Conservation (phyloP, 1,140 invertebrate genomes). For the Samia ricini region DNA sequence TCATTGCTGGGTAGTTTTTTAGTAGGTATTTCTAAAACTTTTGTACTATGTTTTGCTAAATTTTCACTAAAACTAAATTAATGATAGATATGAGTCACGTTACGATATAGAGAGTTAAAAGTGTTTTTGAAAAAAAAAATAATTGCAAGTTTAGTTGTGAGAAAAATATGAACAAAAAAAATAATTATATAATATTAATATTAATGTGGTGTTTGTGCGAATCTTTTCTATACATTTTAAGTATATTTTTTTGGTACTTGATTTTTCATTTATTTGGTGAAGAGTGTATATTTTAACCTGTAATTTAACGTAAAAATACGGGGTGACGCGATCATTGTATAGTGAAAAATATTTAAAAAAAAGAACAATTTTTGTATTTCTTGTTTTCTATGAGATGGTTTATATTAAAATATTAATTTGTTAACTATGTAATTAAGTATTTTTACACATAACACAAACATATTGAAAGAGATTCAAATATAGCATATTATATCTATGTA, state of each 20-base stretch:
- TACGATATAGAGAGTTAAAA: slow-evolving; percentile 39
- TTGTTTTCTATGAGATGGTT: slow-evolving; percentile 73
- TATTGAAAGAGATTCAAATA: slow-evolving; percentile 51
- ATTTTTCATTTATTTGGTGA: neutral
- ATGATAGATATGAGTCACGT: slow-evolving; percentile 68
- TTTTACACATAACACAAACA: slow-evolving; percentile 74
- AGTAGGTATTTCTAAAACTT: slow-evolving; percentile 75
- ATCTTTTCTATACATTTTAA: neutral
- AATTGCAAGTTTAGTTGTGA: neutral
- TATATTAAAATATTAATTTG: slow-evolving; percentile 73
- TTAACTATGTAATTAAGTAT: slow-evolving; percentile 66
- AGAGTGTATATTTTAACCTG: neutral
- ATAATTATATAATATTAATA: too few relatives aligned
- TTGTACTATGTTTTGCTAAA: slow-evolving; percentile 78
- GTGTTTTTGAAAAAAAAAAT: slow-evolving; percentile 2
- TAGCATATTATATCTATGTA: slow-evolving; percentile 10
- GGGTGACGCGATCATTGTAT: neutral
- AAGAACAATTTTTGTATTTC: slow-evolving; percentile 56
- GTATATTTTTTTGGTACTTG: neutral
- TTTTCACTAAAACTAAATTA: slow-evolving; percentile 67
- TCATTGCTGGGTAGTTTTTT: slow-evolving; percentile 69
- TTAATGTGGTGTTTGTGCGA: slow-evolving; percentile 15
- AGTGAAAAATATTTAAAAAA: slow-evolving; percentile 7
- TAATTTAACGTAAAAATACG: neutral
- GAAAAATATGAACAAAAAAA: slow-evolving; percentile 24